phyloP scores from a whole-genome alignment of 2,888 invertebrate species.

The Ligdia adustata region DNA sequence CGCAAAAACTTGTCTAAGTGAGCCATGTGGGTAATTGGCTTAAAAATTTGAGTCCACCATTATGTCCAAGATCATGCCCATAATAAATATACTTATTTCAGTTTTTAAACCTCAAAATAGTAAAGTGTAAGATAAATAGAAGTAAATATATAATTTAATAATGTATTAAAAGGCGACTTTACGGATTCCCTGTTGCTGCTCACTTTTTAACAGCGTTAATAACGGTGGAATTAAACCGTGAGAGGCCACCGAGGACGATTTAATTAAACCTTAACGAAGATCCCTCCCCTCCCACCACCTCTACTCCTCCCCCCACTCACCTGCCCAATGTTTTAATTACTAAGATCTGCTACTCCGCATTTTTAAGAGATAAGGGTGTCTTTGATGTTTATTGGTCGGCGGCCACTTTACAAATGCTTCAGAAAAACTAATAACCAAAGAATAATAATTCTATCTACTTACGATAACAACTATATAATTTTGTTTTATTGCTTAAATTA shows the following conservation, averaged over 20 bases:
- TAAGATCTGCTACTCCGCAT: slow-evolving; percentile 54
- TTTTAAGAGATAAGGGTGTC: slow-evolving; percentile 18
- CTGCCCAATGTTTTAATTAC: slow-evolving; percentile 73
- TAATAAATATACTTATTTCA: no score
- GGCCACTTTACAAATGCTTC: not conserved
- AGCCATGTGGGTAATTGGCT: no score
- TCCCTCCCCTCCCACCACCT: slow-evolving; percentile 28
- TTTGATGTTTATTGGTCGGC: not conserved
- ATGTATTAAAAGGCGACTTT: no score
- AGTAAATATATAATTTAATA: no score
- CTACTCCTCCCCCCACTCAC: slow-evolving; percentile 55
- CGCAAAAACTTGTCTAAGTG: no score
- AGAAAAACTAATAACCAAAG: not conserved
- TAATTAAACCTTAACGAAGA: slow-evolving; percentile 84
- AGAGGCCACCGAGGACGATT: slow-evolving; percentile 82
- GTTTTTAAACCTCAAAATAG: no score
- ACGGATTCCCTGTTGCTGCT: slow-evolving; percentile 50
- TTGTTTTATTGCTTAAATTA: no score
- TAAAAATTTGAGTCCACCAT: no score
- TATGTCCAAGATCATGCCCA: no score
- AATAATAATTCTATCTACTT: no score
- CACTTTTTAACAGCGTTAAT: slow-evolving; percentile 84
- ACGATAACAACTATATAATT: no score
- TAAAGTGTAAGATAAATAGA: no score
- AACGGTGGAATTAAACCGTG: slow-evolving; percentile 84